phyloP scores from a whole-genome alignment of 2,888 invertebrate species.

The Nycteola revayana region DNA sequence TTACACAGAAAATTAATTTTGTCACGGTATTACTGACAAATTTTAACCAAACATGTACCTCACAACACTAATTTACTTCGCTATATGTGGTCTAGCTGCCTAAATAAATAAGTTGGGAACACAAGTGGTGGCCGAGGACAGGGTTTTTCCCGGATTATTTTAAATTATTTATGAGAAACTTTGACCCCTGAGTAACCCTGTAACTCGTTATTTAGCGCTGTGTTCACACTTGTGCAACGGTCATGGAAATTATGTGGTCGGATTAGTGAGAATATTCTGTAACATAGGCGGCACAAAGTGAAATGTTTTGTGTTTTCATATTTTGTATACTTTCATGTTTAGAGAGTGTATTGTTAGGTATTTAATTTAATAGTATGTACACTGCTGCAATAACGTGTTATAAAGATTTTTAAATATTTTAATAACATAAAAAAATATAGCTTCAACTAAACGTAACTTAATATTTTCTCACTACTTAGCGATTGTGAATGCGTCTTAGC shows the following conservation, averaged over 20 bases:
- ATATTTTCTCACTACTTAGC: too few relatives aligned
- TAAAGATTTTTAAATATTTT: too few relatives aligned
- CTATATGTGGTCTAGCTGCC: conserved; percentile 49
- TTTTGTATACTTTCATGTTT: too few relatives aligned
- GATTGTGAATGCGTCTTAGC: conserved; percentile 19
- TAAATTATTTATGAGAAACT: conserved; percentile 80
- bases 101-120: conserved; percentile 45
- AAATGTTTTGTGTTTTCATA: too few relatives aligned
- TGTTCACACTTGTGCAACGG: conserved; percentile 19
- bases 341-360: too few relatives aligned
- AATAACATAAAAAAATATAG: too few relatives aligned
- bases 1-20: conserved; percentile 23
- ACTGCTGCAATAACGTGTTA: too few relatives aligned
- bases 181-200: conserved; percentile 58
- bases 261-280: too few relatives aligned
- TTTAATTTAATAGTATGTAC: too few relatives aligned
- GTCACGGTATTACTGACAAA: conserved; percentile 15
- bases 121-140: conserved; percentile 52
- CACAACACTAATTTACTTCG: conserved; percentile 55
- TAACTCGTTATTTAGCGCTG: conserved; percentile 20
- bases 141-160: conserved; percentile 74
- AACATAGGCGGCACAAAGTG: too few relatives aligned
- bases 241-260: too few relatives aligned
- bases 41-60: conserved; percentile 17
- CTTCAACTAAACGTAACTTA: too few relatives aligned